Base-by-base conservation (phyloP, 2,888 invertebrate species). In the Tanaodytes sp. region DNA sequence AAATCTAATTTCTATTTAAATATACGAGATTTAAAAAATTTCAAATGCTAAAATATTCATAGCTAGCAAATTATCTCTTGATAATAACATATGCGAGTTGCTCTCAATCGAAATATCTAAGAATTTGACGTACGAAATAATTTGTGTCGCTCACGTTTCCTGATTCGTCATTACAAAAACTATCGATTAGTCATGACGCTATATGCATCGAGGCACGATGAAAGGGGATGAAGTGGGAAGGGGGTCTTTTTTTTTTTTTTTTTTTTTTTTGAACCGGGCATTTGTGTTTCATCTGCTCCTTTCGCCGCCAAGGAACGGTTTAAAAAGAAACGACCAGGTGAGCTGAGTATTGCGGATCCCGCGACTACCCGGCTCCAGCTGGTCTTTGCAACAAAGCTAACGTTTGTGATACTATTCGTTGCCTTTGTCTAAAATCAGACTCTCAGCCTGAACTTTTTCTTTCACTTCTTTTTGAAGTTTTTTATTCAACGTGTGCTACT, bases 261-360 rank as follows among this genome's bases (percentile, higher is more conserved):
- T n/a, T n/a, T n/a, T n/a, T n/a, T 30, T 64, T 70, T 57, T 45
- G 43, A 48, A 59, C 49, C 54, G 19, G 37, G 20, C 49, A 40
- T 51, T 71, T 63, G 59, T 59, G 49, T 37, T 59, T 71, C 71
- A 67, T 71, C 64, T 71, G 71, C 61, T 71, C 66, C 37, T 58
- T 63, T 57, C 63, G 52, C 45, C 36, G 63, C 27, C 42, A 55
- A 54, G 48, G 63, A 69, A 69, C 55, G 49, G 31, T 69, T 45
- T 51, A 64, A 70, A n/a, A 63, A 71, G 66, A 67, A 71, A 59
- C 42, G 49, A 55, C 66, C 71, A 71, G 71, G 71, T 71, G 71
- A 71, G 46, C 46, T 39, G 20, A n/a, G n/a, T 37, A 57, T 57
- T 45, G 52, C 57, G 37, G 48, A 64, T 64, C 43, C 43, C 36